Base-by-base conservation (phyloP, 2,113 vertebrate genomes). In the Otocyon megalotis region DNA sequence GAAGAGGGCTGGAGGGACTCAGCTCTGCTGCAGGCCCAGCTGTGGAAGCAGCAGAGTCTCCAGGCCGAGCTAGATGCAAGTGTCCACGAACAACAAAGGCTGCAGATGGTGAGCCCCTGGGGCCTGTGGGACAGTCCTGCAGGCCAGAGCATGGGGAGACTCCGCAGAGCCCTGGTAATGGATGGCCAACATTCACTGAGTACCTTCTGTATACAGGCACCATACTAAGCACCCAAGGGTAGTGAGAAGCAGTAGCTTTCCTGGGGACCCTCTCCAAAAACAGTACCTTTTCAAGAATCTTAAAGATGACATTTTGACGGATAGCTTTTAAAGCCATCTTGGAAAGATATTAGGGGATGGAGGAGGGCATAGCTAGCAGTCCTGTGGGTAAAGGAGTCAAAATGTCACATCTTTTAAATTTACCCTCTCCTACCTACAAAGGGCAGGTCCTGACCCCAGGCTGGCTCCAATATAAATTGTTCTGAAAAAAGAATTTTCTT, bases 1-100 rank as follows among this genome's bases (percentile, higher is more conserved):
- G 99, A 99, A 86, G 99, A 99, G 30, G 99, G 94, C 96, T 99
- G 99, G 99, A 98, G 82, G 98, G 99, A 99, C 96, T 99, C 98
- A 22, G 99, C 98, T 96, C 99, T 98, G 90, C 98, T 99, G 84
- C 99, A 99, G 98, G 98, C 99, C 56, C 99, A 99, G 96, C 96
- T 99, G 62, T 98, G 98, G 94, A 99, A 99, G 92, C 99, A 99
- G 84, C 99, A 99, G 96, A 98, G 98, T 91, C 99, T 99, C 53
- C 99, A 99, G 96, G 99, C 99, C 0, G 99, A 99, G 98, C 98
- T 99, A 94, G 98, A 99, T 37, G 98, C 98, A 2, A 99, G 98
- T 17, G 98, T 95, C 87, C 99, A 98, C 96, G 96, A 90, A 30
- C 97, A 99, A 71, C 72, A 72, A 97, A 90, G 95, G 98, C 98